Base-by-base conservation (phyloP, 2,797 vertebrate species). In the Hippoglossus hippoglossus region DNA sequence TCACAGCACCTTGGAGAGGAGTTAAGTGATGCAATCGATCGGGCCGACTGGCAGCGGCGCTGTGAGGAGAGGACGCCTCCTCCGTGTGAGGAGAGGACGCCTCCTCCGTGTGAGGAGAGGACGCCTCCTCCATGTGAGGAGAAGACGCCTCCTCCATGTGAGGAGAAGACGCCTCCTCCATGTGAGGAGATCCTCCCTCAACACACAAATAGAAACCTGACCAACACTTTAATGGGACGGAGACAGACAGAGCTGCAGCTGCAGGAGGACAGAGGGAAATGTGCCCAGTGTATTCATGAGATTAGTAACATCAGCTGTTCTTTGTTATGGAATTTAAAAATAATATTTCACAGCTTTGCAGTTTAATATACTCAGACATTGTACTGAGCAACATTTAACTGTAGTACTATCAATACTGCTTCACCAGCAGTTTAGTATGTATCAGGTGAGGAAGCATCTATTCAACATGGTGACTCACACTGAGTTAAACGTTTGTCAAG, bases 21-120 rank as follows among this genome's bases (percentile, higher is more conserved):
- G 81, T 69, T 86, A 83, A 87, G 77, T 63, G 78, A 84, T 60
- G 75, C 74, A 10, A 78, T 86, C 56, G 78, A 86, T 83, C 11
- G 60, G 56, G 73, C 54, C 54, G 58, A 72, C 46, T 71, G 79
- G 79, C 74, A 73, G 74, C 47, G 2, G 13, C 0, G 41, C 59
- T 2, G 49, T n/a, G 75, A 63, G 41, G 56, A 77, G 73, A 80
- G 50, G 28, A 8, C 6, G 57, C 16, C 64, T 31, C 28, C 28
- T 31, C 7, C 6, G 0, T 31, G 28, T 31, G 1, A 31, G 6
- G 28, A 2, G 28, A 7, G 1, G 28, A 31, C 1, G 28, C 6
- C 28, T 31, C 28, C 1, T 31, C 28, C 6, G 7, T 8, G 28
- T 31, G 6, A 31, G 28, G 28, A 31, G 28, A 31, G 1, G 6